Base-by-base conservation (phyloP, 1,140 invertebrate species). In the Zeugodacus cucurbitae region DNA sequence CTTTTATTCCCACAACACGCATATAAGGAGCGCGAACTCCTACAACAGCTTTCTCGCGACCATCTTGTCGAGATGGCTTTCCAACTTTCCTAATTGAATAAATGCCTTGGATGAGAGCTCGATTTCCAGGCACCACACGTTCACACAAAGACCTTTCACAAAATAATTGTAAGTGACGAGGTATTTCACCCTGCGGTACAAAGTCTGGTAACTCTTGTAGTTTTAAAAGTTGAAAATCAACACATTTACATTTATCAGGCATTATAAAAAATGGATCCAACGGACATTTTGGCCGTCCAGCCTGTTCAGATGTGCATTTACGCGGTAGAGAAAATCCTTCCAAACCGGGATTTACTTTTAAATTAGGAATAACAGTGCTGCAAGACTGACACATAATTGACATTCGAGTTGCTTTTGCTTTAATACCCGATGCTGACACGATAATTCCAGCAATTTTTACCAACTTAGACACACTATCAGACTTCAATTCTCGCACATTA, bases 111-210 rank as follows among this genome's bases (percentile, higher is more conserved):
- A 99, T 96, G 10, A 97, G 96, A 17, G 99, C 97, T 89, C 98
- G 95, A 92, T 99, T 99, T 2, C 99, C 99, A 62, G 99, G 99
- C 1, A 99, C 98, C 58, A 99, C 97, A 92, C 96, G 95, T 93
- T 99, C 99, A 93, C 98, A 99, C 17, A 99, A 94, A 93, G 98
- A 97, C 91, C 98, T 95, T 93, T 99, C 99, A 91, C 97, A 98
- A 93, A 98, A 99, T 0, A 99, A 94, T 89, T 98, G 97, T 87
- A 99, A 94, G 94, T 99, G 99, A 10, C 99, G 95, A 0, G 99
- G 99, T 95, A 99, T 98, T 95, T 99, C 99, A 87, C 99, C 99
- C 92, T 99, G 98, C 0, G 99, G 99, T 88, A 99, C 97, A 89
- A 96, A 97, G 94, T 99, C 99, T 7, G 98, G 98, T 11, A 98